Evolutionary conservation across 1,140 invertebrate genomes (phyloP).

Genomic region (Bacillus rossius): DNA sequence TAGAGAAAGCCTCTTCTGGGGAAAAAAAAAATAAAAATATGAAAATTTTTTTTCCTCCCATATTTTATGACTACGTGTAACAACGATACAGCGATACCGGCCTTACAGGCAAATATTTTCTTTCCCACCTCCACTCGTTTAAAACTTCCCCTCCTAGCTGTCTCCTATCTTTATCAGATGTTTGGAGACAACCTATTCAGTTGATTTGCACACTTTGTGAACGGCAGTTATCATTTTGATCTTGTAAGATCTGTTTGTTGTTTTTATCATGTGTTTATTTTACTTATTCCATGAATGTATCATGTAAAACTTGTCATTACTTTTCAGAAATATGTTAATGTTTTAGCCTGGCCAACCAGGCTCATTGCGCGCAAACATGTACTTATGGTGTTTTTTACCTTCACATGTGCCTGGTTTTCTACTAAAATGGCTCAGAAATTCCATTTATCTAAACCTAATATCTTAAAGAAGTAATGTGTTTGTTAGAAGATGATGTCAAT

Average conservation of each 20-base stretch:
- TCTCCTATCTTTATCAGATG: background rate
- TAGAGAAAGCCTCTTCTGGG: no score
- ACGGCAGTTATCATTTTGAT: background rate
- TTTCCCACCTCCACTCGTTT: background rate
- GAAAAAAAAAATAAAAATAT: no score
- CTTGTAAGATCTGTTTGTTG: background rate
- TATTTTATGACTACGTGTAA: no score
- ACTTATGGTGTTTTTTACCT: background rate
- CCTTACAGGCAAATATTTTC: background rate
- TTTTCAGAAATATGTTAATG: background rate
- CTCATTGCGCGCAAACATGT: background rate
- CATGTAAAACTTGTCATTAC: background rate
- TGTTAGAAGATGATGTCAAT: background rate
- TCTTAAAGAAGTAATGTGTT: background rate
- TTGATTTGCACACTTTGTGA: background rate
- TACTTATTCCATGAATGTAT: background rate
- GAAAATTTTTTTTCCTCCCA: no score
- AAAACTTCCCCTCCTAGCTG: background rate
- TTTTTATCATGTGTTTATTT: background rate
- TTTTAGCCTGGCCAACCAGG: background rate
- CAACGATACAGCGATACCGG: no score
- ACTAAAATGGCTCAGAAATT: background rate
- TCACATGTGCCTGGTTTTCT: background rate
- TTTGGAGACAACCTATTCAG: background rate
- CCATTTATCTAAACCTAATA: background rate